phyloP scores from a whole-genome alignment of 2,797 vertebrate genomes.

The Spondyliosoma cantharus region DNA sequence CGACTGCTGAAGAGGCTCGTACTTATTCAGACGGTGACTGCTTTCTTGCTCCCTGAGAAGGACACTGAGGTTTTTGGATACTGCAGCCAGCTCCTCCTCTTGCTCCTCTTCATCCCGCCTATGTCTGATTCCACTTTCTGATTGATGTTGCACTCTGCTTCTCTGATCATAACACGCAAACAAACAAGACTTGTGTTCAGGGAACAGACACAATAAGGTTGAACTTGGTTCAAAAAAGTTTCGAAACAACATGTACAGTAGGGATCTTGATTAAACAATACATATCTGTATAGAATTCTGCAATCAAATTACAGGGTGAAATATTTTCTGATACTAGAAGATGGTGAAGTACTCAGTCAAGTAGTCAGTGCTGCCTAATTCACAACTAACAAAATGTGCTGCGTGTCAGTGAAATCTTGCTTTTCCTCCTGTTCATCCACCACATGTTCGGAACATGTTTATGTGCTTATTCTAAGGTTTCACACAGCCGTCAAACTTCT shows the following conservation, averaged over 20 bases:
- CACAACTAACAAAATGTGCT: background rate
- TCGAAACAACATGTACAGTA: background rate
- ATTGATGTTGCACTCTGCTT: slow-evolving; percentile 65
- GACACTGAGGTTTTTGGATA: slow-evolving; percentile 84
- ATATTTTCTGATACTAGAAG: background rate
- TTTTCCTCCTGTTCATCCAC: too few species aligned
- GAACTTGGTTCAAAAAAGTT: background rate
- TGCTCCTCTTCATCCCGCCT: slow-evolving; percentile 83
- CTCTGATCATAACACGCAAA: slow-evolving; percentile 51
- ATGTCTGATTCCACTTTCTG: slow-evolving; percentile 76
- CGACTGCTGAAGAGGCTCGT: slow-evolving; percentile 81
- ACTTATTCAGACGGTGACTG: slow-evolving; percentile 82
- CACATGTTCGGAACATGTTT: too few species aligned
- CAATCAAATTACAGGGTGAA: background rate
- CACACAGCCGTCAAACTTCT: background rate
- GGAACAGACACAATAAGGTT: background rate
- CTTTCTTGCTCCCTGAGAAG: slow-evolving; percentile 84
- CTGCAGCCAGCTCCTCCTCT: slow-evolving; percentile 85
- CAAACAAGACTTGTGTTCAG: background rate
- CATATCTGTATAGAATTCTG: background rate
- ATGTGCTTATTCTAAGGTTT: too few species aligned
- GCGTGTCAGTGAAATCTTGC: background rate
- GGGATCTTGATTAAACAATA: background rate
- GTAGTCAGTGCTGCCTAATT: background rate
- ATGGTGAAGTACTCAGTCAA: background rate